phyloP scores from a whole-genome alignment of 2,797 vertebrate genomes.

The Microctenopoma lineatum region DNA sequence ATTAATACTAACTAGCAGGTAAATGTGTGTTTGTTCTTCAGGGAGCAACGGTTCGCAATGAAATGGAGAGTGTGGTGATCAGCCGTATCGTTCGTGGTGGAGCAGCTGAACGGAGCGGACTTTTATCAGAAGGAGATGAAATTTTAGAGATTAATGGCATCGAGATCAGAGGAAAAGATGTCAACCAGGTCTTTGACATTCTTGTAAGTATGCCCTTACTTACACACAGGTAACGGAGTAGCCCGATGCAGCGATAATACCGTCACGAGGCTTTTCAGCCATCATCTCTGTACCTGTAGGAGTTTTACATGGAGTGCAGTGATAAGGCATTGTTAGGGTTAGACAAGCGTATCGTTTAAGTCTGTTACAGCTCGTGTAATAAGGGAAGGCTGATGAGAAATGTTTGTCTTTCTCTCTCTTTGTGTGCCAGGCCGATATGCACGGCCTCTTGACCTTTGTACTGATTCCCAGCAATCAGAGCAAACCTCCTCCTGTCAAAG shows the following conservation, averaged over 20 bases:
- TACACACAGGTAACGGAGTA: background rate
- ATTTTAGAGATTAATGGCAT: conserved; percentile 96
- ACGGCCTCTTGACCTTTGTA: conserved; percentile 94
- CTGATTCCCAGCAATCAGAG: conserved; percentile 92
- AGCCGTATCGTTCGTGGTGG: conserved; percentile 97
- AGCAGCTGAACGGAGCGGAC: conserved; percentile 93
- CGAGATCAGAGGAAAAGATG: conserved; percentile 96
- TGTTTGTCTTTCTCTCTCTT: background rate
- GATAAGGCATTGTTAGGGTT: background rate
- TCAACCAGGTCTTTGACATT: conserved; percentile 98
- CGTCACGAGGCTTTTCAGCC: background rate
- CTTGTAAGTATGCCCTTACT: conserved; percentile 83
- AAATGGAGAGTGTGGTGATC: conserved; percentile 97
- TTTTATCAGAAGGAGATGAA: conserved; percentile 96
- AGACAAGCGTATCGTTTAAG: background rate
- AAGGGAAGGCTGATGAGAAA: background rate
- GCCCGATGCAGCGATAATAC: background rate
- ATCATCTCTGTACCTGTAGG: background rate
- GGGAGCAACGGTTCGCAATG: conserved; percentile 97
- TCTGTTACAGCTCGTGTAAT: background rate
- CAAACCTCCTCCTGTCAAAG: conserved; percentile 90
- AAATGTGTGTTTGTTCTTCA: conserved; percentile 50
- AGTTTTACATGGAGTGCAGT: background rate
- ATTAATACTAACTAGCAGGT: no score
- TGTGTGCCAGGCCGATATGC: conserved; percentile 92